These are phyloP conservation scores for Pipistrellus pipistrellus DNA, from an alignment of 2,797 vertebrate genomes.

Conservation along the genomic window DNA sequence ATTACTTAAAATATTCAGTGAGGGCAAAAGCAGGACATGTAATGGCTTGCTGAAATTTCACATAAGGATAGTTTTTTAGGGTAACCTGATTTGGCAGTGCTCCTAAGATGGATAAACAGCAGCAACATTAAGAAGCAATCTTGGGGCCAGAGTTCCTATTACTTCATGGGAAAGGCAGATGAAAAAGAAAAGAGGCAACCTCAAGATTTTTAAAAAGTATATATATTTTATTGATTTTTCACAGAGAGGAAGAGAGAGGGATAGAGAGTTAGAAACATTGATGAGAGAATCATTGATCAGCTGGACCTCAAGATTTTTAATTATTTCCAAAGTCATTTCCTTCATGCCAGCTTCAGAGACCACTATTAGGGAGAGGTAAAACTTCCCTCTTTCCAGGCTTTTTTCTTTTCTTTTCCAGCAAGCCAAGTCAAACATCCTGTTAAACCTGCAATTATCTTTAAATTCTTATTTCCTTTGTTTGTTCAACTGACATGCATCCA, in stretches of 20 bases:
- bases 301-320: conserved; percentile 22
- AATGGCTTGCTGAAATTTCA: conserved; percentile 55
- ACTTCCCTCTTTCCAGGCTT: background rate
- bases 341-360: background rate
- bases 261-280: too few species aligned
- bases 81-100: conserved; percentile 36
- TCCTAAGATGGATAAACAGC: conserved; percentile 14
- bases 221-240: too few species aligned
- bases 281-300: too few species aligned
- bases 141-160: background rate
- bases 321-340: conserved; percentile 50
- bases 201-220: conserved; percentile 42
- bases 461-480: conserved; percentile 23
- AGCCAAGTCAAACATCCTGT: conserved; percentile 48
- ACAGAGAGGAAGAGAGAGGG: too few species aligned
- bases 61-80: conserved; percentile 33
- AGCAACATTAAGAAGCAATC: conserved; percentile 38
- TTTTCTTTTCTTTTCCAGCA: background rate
- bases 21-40: conserved; percentile 28
- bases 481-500: conserved; percentile 65
- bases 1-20: conserved; percentile 39
- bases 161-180: conserved; percentile 42
- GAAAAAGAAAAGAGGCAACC: background rate
- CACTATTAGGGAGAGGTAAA: conserved; percentile 28
- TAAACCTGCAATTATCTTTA: conserved; percentile 57